phyloP scores from a whole-genome alignment of 1,140 invertebrate genomes.

The Matsumurasca onukii region DNA sequence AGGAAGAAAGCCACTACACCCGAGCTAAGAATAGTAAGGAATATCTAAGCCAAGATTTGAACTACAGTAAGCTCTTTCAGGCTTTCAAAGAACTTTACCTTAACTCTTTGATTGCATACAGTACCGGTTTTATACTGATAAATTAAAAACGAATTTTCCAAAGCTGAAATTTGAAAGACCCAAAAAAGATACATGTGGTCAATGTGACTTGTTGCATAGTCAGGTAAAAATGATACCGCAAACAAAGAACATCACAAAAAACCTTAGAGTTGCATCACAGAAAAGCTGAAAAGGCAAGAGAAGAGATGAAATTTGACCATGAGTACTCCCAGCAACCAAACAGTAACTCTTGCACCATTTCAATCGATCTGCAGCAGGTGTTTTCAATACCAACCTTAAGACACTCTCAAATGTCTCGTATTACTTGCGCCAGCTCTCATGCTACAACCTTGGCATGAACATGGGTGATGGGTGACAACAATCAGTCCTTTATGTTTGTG shows the following conservation, averaged over 20 bases:
- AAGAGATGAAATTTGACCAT: conserved; percentile 25
- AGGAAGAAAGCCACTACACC: conserved; percentile 28
- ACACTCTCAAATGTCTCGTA: conserved; percentile 28
- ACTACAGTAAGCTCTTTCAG: conserved; percentile 13
- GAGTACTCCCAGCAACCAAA: not conserved
- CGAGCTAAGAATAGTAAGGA: not conserved
- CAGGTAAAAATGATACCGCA: conserved; percentile 20
- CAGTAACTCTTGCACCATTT: conserved; percentile 26
- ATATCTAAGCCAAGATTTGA: conserved; percentile 23
- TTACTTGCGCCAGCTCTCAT: conserved; percentile 36
- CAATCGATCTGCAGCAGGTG: conserved; percentile 31
- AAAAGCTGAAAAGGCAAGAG: conserved; percentile 24
- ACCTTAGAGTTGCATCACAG: conserved; percentile 22
- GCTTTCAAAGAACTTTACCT: not conserved
- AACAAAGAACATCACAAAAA: conserved; percentile 14
- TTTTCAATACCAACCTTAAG: conserved; percentile 30
- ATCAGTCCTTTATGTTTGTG: conserved; percentile 36
- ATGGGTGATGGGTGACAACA: conserved; percentile 26
- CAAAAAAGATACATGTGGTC: conserved; percentile 28
- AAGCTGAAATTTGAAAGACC: conserved; percentile 21
- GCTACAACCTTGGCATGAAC: conserved; percentile 36
- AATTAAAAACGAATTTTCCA: conserved; percentile 23
- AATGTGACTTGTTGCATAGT: conserved; percentile 21
- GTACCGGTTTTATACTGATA: conserved; percentile 11
- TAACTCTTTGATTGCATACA: conserved; percentile 4